Conservation (phyloP, 2,113 vertebrate genomes). For the Rhea pennata region DNA sequence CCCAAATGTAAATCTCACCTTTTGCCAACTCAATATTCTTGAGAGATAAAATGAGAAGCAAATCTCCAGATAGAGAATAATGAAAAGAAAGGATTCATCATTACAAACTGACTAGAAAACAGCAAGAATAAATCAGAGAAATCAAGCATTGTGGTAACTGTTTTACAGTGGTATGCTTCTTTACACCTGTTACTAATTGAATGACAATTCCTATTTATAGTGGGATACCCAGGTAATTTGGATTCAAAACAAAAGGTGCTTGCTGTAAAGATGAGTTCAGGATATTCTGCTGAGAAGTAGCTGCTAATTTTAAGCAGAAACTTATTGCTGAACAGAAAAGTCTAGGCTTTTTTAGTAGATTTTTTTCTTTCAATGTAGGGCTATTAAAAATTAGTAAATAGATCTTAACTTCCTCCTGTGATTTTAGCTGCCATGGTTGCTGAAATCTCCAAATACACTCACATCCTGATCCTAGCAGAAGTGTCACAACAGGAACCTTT, state of each 20-base stretch:
- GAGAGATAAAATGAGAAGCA: neutral
- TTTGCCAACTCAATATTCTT: neutral
- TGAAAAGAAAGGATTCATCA: conserved; percentile 45
- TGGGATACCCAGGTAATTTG: conserved; percentile 28
- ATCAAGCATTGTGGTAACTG: conserved; percentile 41
- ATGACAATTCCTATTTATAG: conserved; percentile 60
- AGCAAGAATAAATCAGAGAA: conserved; percentile 52
- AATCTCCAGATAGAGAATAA: conserved; percentile 34
- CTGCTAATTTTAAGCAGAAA: neutral
- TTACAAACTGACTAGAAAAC: conserved; percentile 51
- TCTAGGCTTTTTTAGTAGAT: neutral
- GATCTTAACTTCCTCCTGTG: neutral
- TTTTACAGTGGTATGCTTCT: conserved; percentile 61
- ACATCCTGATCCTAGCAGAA: conserved; percentile 4
- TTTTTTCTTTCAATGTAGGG: neutral
- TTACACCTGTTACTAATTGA: conserved; percentile 70
- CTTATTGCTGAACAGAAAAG: neutral
- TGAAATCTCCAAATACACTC: conserved; percentile 18
- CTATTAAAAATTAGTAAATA: conserved; percentile 28
- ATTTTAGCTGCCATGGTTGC: conserved; percentile 4
- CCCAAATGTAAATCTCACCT: conserved; percentile 4
- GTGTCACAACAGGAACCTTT: neutral
- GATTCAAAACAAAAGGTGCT: conserved; percentile 25
- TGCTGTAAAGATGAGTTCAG: neutral
- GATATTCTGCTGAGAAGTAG: neutral